These are phyloP conservation scores for Otolemur crassicaudatus DNA, from an alignment of 2,797 vertebrate genomes.

Conservation along the genomic window DNA sequence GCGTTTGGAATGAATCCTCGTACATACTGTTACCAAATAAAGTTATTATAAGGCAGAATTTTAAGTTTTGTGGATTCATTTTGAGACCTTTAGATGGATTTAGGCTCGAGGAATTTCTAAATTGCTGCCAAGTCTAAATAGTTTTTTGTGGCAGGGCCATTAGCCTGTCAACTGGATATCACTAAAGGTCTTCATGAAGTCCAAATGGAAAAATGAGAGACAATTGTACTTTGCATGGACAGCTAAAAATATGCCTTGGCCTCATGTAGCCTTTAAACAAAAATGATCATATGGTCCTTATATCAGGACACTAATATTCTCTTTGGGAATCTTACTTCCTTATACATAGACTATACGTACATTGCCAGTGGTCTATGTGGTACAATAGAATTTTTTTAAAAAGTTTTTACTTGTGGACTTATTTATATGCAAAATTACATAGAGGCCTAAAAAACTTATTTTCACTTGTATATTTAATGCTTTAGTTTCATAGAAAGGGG, in stretches of 20 bases:
- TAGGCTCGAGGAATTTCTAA: conserved; percentile 55
- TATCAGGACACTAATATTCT: background rate
- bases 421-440: conserved; percentile 9
- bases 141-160: conserved; percentile 12
- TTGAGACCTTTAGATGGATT: conserved; percentile 20
- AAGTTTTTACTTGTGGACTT: background rate
- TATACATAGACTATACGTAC: background rate
- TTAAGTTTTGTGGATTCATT: conserved; percentile 4
- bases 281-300: background rate
- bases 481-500: conserved; percentile 26
- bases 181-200: background rate
- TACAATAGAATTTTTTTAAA: background rate
- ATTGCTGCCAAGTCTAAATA: conserved; percentile 58
- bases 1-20: background rate
- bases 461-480: background rate
- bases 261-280: background rate
- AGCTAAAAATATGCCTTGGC: conserved; percentile 5
- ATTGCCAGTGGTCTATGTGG: background rate
- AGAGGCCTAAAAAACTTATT: conserved; percentile 4
- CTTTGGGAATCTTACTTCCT: background rate
- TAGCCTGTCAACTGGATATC: conserved; percentile 40
- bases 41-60: background rate
- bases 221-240: background rate
- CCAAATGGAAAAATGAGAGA: background rate
- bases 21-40: background rate